Base-by-base conservation (phyloP, 2,888 invertebrate species). In the Acleris sparsana region DNA sequence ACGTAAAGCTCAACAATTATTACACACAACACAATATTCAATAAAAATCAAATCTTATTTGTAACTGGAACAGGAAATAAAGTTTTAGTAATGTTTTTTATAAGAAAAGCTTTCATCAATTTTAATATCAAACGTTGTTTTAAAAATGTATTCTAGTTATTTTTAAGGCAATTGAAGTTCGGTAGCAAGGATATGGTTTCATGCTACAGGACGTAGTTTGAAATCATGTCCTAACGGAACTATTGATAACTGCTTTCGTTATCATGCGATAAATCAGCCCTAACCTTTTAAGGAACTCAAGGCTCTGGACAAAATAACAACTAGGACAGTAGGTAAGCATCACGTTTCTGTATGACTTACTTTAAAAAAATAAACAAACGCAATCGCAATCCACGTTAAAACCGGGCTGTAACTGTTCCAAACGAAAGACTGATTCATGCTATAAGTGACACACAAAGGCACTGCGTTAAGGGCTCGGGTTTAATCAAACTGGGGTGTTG, bases 401-500 rank as follows among this genome's bases (percentile, higher is more conserved):
- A 51, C 44, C 52, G 57, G 57, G 39, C 48, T 52, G 39, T 62
- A 53, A 25, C 46, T 53, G 57, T 62, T 65, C 60, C 64, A 65
- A 43, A 62, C 53, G 39, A 62, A 66, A 56, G 49, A 81, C 83
- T 82, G 77, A 72, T 75, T 80, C 92, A 91, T 91, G 91, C 92
- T 90, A 88, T 92, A 84, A 91, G 89, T 90, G 83, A 87, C 89
- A 91, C 88, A 89, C 88, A 88, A 82, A 86, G 86, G 85, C 85
- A 17, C 85, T 82, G 89, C 87, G 84, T 92, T 91, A 91, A 79
- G 84, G 80, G 82, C 77, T 85, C 77, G 80, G 81, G 80, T 79
- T n/a, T 46, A n/a, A 77, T 80, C 78, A 80, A 76, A 81, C 80
- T 75, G 75, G 77, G 79, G 79, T 77, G 74, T 77, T 79, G 78